Evolutionary conservation across 2,113 vertebrate species (phyloP).

Genomic region (Symphodus melops): DNA sequence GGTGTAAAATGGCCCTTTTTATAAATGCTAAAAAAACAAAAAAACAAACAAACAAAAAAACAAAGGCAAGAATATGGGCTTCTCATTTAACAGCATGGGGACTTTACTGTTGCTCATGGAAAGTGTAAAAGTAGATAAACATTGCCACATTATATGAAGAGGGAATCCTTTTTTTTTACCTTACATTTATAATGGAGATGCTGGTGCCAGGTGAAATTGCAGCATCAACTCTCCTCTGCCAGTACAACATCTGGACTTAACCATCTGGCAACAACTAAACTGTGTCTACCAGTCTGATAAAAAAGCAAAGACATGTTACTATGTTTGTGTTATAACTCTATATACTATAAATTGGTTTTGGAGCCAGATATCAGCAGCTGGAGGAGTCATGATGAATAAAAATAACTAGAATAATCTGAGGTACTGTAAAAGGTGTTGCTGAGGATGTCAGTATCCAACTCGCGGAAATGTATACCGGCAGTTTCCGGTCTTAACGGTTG

Average conservation of each 20-base stretch:
- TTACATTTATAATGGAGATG: too few relatives aligned
- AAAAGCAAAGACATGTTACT: not conserved
- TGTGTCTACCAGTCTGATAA: not conserved
- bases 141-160: too few relatives aligned
- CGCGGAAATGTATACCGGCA: not conserved
- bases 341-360: constrained; percentile 27
- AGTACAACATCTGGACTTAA: constrained; percentile 22
- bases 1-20: too few relatives aligned
- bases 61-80: too few relatives aligned
- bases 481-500: constrained; percentile 35
- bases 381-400: constrained; percentile 1
- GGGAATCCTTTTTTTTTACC: too few relatives aligned
- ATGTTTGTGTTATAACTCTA: not conserved
- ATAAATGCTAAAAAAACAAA: too few relatives aligned
- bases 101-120: too few relatives aligned
- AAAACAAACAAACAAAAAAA: too few relatives aligned
- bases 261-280: not conserved
- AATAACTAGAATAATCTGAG: not conserved
- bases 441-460: constrained; percentile 27
- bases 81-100: too few relatives aligned
- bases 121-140: too few relatives aligned
- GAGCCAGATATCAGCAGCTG: not conserved
- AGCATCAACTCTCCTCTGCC: too few relatives aligned
- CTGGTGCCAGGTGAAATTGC: too few relatives aligned
- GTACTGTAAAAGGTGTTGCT: constrained; percentile 14